Percentiles rank a stretch among this genome's conserved stretches.
Evolutionary conservation across 2,888 invertebrate genomes (phyloP).

Genomic region (Chelonus formosanus): DNA sequence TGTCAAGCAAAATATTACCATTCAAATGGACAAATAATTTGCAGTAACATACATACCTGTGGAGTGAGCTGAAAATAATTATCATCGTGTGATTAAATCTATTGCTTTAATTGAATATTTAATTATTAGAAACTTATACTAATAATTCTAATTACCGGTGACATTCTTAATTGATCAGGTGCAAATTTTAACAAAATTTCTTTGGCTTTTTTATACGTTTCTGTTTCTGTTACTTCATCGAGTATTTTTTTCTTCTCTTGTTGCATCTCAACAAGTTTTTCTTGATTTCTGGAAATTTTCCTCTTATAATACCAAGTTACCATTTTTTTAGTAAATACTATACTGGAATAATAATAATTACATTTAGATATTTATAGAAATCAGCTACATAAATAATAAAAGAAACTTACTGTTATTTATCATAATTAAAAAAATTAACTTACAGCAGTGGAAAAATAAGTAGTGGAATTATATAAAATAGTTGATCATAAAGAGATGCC

Average conservation of each 20-base stretch:
- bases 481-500: conserved; percentile 76
- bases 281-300: conserved; percentile 80
- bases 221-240: conserved; percentile 96
- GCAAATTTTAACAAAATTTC: conserved; percentile 89
- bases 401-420: conserved; percentile 7
- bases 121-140: conserved; percentile 15
- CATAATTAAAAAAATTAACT: conserved; percentile 64
- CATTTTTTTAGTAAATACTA: conserved; percentile 78
- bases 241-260: conserved; percentile 88
- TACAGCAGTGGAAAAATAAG: conserved; percentile 85
- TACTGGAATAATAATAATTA: conserved; percentile 67
- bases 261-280: conserved; percentile 75
- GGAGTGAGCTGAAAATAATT: background rate
- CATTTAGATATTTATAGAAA: no score
- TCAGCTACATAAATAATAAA: background rate
- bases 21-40: no score
- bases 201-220: conserved; percentile 95
- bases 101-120: conserved; percentile 3
- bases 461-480: conserved; percentile 81
- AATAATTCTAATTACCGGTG: conserved; percentile 49
- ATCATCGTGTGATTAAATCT: no score
- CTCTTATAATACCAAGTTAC: conserved; percentile 91
- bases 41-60: no score
- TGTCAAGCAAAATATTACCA: no score
- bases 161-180: conserved; percentile 69